Conservation (phyloP, 2,888 invertebrate genomes). For the Periphyllus acericola region DNA sequence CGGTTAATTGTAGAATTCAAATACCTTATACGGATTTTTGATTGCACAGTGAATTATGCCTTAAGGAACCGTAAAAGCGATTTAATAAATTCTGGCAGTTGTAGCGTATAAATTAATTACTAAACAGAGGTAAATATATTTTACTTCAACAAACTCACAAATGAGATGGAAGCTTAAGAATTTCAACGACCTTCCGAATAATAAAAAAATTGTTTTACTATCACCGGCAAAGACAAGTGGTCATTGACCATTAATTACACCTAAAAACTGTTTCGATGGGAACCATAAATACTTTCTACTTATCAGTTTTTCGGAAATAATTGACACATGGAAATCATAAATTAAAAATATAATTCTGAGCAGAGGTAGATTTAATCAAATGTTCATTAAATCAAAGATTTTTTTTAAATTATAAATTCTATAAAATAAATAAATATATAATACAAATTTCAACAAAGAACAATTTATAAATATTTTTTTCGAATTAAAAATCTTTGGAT, state of each 20-base stretch:
- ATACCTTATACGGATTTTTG: conserved; percentile 35
- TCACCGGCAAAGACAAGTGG: background rate
- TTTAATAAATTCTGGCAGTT: conserved; percentile 7
- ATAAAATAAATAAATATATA: too few species aligned
- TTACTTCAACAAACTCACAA: background rate
- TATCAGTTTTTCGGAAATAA: background rate
- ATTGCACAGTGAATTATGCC: background rate
- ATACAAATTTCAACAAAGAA: too few species aligned
- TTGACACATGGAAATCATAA: background rate
- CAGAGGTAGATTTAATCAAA: too few species aligned
- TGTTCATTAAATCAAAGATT: too few species aligned
- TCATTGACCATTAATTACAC: conserved; percentile 41
- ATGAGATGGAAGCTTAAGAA: background rate
- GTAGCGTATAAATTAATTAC: conserved; percentile 2
- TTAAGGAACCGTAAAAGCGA: conserved; percentile 23
- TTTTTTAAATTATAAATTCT: too few species aligned
- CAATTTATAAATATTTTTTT: too few species aligned
- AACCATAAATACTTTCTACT: background rate
- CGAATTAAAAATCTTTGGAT: too few species aligned
- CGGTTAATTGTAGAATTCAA: conserved; percentile 35
- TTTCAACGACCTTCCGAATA: conserved; percentile 33
- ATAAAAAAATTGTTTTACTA: background rate
- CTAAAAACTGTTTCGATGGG: background rate
- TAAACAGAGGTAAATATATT: conserved; percentile 4
- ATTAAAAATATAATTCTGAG: too few species aligned